Conservation (phyloP, 2,113 vertebrate genomes). For the Gulo gulo region DNA sequence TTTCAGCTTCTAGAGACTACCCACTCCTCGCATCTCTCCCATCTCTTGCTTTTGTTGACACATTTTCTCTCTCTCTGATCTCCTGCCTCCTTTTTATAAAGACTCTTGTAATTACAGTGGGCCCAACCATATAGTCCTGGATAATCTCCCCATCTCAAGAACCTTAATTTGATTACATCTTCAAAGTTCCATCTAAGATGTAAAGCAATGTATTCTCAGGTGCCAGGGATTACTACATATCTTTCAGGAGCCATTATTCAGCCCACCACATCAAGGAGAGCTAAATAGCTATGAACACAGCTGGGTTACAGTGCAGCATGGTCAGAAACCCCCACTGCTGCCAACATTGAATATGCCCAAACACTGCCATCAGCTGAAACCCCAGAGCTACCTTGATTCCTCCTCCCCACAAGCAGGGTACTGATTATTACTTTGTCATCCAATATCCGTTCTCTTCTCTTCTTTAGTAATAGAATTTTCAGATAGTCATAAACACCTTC, state of each 20-base stretch:
- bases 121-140: background rate
- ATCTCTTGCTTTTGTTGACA: background rate
- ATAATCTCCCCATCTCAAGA: background rate
- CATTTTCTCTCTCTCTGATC: background rate
- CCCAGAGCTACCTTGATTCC: background rate
- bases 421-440: background rate
- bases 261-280: background rate
- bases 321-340: background rate
- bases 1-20: background rate
- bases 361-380: background rate
- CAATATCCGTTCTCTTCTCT: background rate
- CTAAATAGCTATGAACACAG: background rate
- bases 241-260: background rate
- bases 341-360: background rate
- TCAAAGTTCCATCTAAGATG: background rate
- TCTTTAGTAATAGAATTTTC: conserved; percentile 15
- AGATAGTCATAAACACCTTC: background rate
- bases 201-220: background rate
- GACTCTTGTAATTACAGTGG: background rate
- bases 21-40: background rate
- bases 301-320: background rate
- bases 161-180: background rate
- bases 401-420: background rate
- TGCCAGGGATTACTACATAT: background rate
- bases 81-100: background rate